A percentile compares a stretch with the other conserved stretches of the same genome.
Evolutionary conservation across 2,888 invertebrate species (phyloP).

Genomic region (Patella ulyssiponensis): DNA sequence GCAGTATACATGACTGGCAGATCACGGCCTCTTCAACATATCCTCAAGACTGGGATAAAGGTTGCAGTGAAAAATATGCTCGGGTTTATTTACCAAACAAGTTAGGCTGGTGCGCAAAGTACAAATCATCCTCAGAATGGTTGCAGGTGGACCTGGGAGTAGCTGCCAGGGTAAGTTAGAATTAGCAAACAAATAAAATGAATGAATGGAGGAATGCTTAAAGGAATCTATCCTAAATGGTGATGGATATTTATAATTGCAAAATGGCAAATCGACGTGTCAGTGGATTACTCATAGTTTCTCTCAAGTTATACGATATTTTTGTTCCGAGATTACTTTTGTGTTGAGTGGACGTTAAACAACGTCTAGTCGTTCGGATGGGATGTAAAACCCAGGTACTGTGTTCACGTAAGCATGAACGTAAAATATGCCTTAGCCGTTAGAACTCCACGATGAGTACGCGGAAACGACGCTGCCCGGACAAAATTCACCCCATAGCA

Average conservation of each 20-base stretch:
- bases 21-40: slow-evolving; percentile 74
- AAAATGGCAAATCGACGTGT: too few species aligned
- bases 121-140: slow-evolving; percentile 74
- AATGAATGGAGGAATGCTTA: neutral
- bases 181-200: neutral
- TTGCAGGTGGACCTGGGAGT: slow-evolving; percentile 75
- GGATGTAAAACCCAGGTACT: too few species aligned
- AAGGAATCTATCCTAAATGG: neutral
- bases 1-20: slow-evolving; percentile 75
- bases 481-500: too few species aligned
- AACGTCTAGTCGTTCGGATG: too few species aligned
- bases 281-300: too few species aligned
- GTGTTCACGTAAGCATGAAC: too few species aligned
- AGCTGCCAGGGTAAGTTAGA: slow-evolving; percentile 71
- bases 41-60: slow-evolving; percentile 70
- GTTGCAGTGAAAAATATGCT: slow-evolving; percentile 74
- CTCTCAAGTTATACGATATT: too few species aligned
- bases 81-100: slow-evolving; percentile 73
- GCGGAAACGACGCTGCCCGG: too few species aligned
- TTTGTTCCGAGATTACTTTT: too few species aligned
- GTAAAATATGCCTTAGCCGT: too few species aligned
- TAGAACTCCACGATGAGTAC: too few species aligned
- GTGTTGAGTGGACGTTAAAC: too few species aligned
- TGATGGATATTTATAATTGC: neutral
- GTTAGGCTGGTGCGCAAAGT: slow-evolving; percentile 75